Percentiles rank a stretch among this genome's conserved stretches.
These are phyloP conservation scores for Drosophila flavopinicola DNA, from an alignment of 2,888 invertebrate species.

Conservation along the genomic window DNA sequence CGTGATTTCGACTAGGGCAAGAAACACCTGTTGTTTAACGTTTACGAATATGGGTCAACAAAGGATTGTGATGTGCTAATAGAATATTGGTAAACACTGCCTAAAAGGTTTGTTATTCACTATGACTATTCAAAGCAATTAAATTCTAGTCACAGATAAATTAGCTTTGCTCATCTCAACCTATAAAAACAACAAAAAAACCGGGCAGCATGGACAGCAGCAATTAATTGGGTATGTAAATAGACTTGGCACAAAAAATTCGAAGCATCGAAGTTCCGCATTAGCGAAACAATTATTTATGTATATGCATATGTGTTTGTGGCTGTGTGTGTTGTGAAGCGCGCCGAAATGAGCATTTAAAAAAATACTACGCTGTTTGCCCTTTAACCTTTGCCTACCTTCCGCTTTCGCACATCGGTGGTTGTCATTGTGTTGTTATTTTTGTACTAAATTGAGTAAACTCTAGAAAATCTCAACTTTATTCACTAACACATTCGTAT, in stretches of 20 bases:
- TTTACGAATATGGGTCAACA: not conserved
- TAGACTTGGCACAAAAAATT: slow-evolving; percentile 53
- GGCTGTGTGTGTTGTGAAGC: not conserved
- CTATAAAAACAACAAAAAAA: not conserved
- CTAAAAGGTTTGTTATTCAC: not conserved
- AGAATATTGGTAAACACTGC: not conserved
- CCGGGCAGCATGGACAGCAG: not conserved
- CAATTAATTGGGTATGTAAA: slow-evolving; percentile 28
- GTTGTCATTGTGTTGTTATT: slow-evolving; percentile 67
- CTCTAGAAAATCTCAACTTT: slow-evolving; percentile 14
- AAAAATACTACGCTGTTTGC: slow-evolving; percentile 29
- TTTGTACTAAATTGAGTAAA: slow-evolving; percentile 34
- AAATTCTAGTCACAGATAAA: not conserved
- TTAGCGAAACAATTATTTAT: slow-evolving; percentile 9
- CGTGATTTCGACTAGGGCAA: too few relatives aligned
- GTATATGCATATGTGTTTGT: not conserved
- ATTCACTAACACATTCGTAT: slow-evolving; percentile 30
- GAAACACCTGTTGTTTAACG: not conserved
- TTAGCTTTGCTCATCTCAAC: slow-evolving; percentile 7
- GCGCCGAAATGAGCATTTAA: slow-evolving; percentile 36
- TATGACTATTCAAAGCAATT: not conserved
- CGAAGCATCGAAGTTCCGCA: slow-evolving; percentile 36
- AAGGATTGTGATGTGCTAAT: not conserved
- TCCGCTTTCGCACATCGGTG: slow-evolving; percentile 80
- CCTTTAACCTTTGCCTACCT: slow-evolving; percentile 75